A percentile compares a stretch with the other conserved stretches of the same genome.
phyloP scores from a whole-genome alignment of 92 coral and sea anemone genomes.

The Virgularia gustaviana region DNA sequence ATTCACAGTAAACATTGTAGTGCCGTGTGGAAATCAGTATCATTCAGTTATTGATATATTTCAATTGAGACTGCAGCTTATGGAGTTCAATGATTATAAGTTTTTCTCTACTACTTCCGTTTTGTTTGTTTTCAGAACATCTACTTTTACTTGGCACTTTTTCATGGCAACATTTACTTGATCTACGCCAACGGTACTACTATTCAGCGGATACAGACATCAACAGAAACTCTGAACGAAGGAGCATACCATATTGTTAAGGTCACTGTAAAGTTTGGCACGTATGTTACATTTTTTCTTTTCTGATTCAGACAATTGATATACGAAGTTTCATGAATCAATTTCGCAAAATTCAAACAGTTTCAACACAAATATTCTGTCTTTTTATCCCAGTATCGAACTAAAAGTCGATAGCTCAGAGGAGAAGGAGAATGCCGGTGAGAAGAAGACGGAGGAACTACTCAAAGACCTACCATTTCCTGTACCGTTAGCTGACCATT shows the following conservation, averaged over 20 bases:
- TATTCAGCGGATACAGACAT: slow-evolving; percentile 33
- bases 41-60: neutral
- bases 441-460: too few species aligned
- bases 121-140: slow-evolving; percentile 47
- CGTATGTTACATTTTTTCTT: too few species aligned
- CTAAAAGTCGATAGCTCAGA: too few species aligned
- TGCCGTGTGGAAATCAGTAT: too few species aligned
- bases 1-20: neutral
- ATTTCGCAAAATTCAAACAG: too few species aligned
- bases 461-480: slow-evolving; percentile 61
- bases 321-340: too few species aligned
- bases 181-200: slow-evolving; percentile 48
- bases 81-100: too few species aligned
- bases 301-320: too few species aligned
- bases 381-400: too few species aligned
- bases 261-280: slow-evolving; percentile 28
- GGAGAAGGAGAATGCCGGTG: too few species aligned
- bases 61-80: neutral
- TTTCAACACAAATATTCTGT: too few species aligned
- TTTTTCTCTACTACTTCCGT: slow-evolving; percentile 1
- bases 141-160: slow-evolving; percentile 72
- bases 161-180: slow-evolving; percentile 84
- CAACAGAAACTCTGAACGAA: slow-evolving; percentile 71
- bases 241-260: slow-evolving; percentile 82
- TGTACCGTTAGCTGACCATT: slow-evolving; percentile 60